Base-by-base conservation (phyloP, 2,797 vertebrate genomes). In the Cottoperca gobio region DNA sequence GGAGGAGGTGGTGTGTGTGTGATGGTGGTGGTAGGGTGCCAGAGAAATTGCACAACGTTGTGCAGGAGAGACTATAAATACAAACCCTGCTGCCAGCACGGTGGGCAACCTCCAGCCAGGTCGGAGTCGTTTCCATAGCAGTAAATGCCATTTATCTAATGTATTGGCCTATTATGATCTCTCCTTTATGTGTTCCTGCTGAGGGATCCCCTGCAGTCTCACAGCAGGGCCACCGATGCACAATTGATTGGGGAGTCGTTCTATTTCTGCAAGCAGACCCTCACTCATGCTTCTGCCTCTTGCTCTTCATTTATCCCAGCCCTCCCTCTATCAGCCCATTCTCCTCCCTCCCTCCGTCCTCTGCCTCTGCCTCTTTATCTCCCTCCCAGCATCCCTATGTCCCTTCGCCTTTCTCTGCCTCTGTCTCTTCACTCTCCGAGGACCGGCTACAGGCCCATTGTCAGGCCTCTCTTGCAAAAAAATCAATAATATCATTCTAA, bases 121-220 rank as follows among this genome's bases (percentile, higher is more conserved):
- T 92, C 84, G 86, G 85, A 91, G 90, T 89, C 79, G 64, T 92
- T 92, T 91, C 91, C 88, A 92, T 92, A 91, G 92, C 91, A 91
- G 86, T 92, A 89, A 94, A 92, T 87, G 91, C 82, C 86, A 93
- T 93, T 93, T 92, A 91, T 92, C 90, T 91, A 90, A 92, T 91
- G 82, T 87, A 91, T 87, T 88, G 88, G 91, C 88, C 91, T 88
- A 91, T 91, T 91, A 90, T 80, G 75, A 92, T 89, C 88, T 87
- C 91, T 89, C 85, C 83, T 89, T 89, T 88, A 86, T 88, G 76
- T 84, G 82, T 76, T 88, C 89, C 83, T 84, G 88, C 89, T 88
- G 89, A 93, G 90, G 91, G 87, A 92, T 90, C 86, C 84, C 92
- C 89, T 84, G 86, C 86, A 86, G 91, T 81, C 76, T 79, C 89